These are phyloP conservation scores for Cheilinus undulatus DNA, from an alignment of 2,113 vertebrate species.

Conservation along the genomic window DNA sequence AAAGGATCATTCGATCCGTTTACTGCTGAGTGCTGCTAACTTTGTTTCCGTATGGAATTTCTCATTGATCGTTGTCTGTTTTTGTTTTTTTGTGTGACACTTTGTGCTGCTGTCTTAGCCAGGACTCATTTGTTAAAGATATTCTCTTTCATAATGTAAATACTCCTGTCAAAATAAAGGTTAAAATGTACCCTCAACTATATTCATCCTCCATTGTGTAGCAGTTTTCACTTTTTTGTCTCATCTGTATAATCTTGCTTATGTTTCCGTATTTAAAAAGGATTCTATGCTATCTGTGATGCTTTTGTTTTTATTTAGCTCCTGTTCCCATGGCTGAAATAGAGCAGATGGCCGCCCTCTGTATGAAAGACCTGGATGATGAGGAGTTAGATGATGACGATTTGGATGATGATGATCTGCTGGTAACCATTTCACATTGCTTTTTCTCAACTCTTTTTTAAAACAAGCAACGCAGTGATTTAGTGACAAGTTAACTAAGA, in stretches of 20 bases:
- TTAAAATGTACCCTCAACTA: too few species aligned
- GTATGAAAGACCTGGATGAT: constrained; percentile 91
- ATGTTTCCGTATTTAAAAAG: background rate
- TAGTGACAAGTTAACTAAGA: background rate
- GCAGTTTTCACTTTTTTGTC: background rate
- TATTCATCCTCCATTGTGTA: too few species aligned
- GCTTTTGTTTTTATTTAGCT: constrained; percentile 69
- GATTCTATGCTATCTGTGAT: background rate
- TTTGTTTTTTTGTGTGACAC: too few species aligned
- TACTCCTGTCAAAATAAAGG: too few species aligned
- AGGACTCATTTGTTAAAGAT: too few species aligned
- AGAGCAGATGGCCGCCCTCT: constrained; percentile 91
- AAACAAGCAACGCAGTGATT: background rate
- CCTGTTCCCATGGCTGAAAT: constrained; percentile 91
- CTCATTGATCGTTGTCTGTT: too few species aligned
- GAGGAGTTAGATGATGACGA: constrained; percentile 83
- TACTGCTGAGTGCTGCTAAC: too few species aligned
- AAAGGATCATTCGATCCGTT: too few species aligned
- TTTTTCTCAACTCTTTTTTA: background rate
- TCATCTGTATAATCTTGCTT: background rate
- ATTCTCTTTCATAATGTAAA: too few species aligned
- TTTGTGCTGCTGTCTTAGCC: too few species aligned
- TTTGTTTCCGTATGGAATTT: too few species aligned
- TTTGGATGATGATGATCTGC: constrained; percentile 87
- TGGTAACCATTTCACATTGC: constrained; percentile 76